Conservation (phyloP, 2,797 vertebrate genomes). For the Lepidocolaptes lacrymiger region DNA sequence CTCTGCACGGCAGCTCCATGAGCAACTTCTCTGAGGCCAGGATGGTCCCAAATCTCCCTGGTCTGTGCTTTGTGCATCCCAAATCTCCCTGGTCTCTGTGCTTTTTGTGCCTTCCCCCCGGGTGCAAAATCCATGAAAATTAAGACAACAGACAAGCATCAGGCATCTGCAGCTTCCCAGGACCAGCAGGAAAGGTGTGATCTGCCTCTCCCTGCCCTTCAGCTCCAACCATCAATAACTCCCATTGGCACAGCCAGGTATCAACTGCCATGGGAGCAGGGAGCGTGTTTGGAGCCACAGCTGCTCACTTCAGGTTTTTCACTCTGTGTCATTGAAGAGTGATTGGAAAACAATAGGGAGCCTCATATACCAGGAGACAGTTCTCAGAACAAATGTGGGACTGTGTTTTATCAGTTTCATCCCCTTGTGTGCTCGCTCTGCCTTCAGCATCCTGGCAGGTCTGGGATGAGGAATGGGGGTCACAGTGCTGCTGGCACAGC, state of each 20-base stretch:
- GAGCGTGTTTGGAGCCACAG: background rate
- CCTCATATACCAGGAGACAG: accelerated
- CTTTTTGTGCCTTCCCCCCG: accelerated
- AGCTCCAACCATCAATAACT: background rate
- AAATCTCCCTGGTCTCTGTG: background rate
- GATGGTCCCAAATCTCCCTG: background rate
- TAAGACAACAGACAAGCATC: accelerated
- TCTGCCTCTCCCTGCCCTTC: background rate
- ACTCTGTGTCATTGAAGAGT: background rate
- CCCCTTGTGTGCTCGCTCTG: accelerated
- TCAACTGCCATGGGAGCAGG: background rate
- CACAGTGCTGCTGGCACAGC: background rate
- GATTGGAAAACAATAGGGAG: background rate
- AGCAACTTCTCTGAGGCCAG: background rate
- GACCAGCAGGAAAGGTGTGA: accelerated
- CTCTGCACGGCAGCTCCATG: background rate
- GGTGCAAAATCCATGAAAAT: background rate
- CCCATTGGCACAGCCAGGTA: background rate
- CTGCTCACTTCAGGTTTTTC: background rate
- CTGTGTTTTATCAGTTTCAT: background rate
- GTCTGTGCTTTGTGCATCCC: background rate
- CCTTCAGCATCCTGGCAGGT: background rate
- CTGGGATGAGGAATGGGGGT: background rate
- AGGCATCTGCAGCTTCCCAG: background rate
- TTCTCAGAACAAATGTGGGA: background rate